A percentile compares a stretch with the other conserved stretches of the same genome.
Evolutionary conservation across 2,888 invertebrate genomes (phyloP).

Genomic region (Clistopyga incitator): DNA sequence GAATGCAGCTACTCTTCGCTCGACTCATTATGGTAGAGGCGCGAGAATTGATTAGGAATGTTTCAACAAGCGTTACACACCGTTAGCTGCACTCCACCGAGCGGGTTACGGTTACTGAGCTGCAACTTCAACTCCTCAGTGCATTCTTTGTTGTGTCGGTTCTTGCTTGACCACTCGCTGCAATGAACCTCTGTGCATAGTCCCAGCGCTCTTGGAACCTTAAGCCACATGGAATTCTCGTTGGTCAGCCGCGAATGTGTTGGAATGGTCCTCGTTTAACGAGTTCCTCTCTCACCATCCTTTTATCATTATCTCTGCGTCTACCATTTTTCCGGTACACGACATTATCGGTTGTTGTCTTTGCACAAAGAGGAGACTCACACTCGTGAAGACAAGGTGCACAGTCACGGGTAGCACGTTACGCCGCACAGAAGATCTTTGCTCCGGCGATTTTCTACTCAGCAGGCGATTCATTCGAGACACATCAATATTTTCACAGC

Average conservation of each 20-base stretch:
- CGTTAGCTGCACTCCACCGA: slow-evolving; percentile 13
- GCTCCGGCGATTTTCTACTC: slow-evolving; percentile 58
- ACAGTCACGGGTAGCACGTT: slow-evolving; percentile 15
- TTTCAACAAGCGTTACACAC: slow-evolving; percentile 37
- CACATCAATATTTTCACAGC: neutral
- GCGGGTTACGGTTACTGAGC: slow-evolving; percentile 10
- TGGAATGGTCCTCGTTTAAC: neutral
- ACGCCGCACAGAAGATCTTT: slow-evolving; percentile 28
- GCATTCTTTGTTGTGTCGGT: slow-evolving; percentile 43
- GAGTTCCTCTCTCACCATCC: neutral
- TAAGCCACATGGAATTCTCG: slow-evolving; percentile 14
- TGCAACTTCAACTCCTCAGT: slow-evolving; percentile 18
- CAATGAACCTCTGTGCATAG: neutral
- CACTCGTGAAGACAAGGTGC: neutral
- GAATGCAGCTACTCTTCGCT: slow-evolving; percentile 1
- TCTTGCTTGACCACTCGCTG: slow-evolving; percentile 31
- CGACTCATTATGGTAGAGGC: neutral
- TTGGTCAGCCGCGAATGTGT: slow-evolving; percentile 21
- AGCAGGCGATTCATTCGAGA: neutral
- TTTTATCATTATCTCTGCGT: slow-evolving; percentile 14
- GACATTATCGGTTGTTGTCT: neutral
- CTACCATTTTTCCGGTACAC: slow-evolving; percentile 29
- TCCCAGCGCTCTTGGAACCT: slow-evolving; percentile 2
- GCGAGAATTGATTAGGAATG: slow-evolving; percentile 40
- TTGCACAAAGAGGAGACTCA: slow-evolving; percentile 10